A percentile compares a stretch with the other conserved stretches of the same genome.
Conservation (phyloP, 2,113 vertebrate genomes). For the Anoplopoma fimbria region DNA sequence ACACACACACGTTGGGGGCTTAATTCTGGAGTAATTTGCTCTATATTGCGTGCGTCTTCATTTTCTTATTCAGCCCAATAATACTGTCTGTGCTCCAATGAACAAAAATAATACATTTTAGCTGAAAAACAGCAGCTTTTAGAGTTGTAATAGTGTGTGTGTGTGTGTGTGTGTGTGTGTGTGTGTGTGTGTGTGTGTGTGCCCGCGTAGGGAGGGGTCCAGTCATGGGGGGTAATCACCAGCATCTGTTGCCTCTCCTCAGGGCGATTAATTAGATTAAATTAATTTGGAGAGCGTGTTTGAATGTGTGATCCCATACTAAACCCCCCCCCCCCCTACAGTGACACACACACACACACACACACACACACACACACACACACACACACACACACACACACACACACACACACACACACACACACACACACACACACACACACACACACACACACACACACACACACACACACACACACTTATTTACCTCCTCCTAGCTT, state of each 20-base stretch:
- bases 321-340: conserved; percentile 16
- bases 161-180: not conserved
- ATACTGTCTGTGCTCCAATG: not conserved
- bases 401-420: conserved; percentile 30
- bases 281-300: conserved; percentile 75
- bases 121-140: conserved; percentile 30
- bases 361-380: conserved; percentile 7
- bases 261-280: conserved; percentile 76
- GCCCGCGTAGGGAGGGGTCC: conserved; percentile 28
- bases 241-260: conserved; percentile 80
- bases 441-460: conserved; percentile 28
- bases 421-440: conserved; percentile 10
- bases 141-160: conserved; percentile 14
- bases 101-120: conserved; percentile 30
- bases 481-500: conserved; percentile 12
- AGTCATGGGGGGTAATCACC: conserved; percentile 70
- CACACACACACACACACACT: conserved; percentile 30
- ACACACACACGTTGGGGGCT: not conserved
- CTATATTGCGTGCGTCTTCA: not conserved
- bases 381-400: conserved; percentile 38
- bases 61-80: conserved; percentile 16
- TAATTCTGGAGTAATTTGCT: conserved; percentile 9
- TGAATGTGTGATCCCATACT: conserved; percentile 63
- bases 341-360: conserved; percentile 30
- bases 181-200: conserved; percentile 13